phyloP scores from a whole-genome alignment of 2,888 invertebrate genomes.

The Aporophyla nigra region DNA sequence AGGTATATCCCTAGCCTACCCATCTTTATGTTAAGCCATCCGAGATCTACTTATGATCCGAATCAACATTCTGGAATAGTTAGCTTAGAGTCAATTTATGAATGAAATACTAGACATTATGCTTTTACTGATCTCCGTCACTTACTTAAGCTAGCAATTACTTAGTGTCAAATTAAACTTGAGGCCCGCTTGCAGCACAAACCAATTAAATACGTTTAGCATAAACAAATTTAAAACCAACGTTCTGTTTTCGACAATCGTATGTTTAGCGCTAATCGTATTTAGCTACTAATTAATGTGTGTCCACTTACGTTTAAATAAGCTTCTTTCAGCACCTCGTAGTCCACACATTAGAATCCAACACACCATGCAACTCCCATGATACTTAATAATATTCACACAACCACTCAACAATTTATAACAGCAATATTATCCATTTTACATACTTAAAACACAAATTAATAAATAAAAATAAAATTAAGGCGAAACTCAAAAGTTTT shows the following conservation, averaged over 20 bases:
- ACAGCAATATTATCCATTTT: background rate
- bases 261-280: background rate
- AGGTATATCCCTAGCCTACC: background rate
- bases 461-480: background rate
- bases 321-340: constrained; percentile 63
- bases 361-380: constrained; percentile 51
- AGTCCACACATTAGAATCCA: constrained; percentile 77
- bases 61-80: background rate
- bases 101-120: background rate
- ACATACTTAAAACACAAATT: background rate
- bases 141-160: no score
- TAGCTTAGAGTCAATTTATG: background rate
- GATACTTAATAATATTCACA: constrained; percentile 42
- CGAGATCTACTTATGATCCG: background rate
- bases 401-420: constrained; percentile 38
- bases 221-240: background rate
- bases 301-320: constrained; percentile 74
- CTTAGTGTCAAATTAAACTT: no score
- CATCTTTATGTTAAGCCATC: background rate
- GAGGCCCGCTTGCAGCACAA: no score
- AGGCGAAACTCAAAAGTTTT: background rate
- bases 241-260: background rate
- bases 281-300: background rate
- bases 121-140: no score
- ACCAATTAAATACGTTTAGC: no score